Base-by-base conservation (phyloP, 2,113 vertebrate genomes). In the Tichodroma muraria region DNA sequence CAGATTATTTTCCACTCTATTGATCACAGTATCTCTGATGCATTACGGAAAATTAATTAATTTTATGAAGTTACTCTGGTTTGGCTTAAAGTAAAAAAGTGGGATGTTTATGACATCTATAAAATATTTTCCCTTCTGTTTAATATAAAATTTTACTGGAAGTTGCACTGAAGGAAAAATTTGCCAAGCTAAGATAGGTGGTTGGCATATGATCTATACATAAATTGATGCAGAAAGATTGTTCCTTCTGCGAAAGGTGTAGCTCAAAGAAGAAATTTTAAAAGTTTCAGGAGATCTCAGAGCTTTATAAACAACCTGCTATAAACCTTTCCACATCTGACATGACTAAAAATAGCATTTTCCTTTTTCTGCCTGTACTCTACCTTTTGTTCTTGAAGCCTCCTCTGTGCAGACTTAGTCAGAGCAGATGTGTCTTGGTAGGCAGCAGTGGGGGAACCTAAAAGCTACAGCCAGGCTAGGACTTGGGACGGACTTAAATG, bases 71-170 rank as follows among this genome's bases (percentile, higher is more conserved):
- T 93, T 70, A 53, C 75, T 93, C 76, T 89, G 82, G 91, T 93
- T 97, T 97, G 95, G 88, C 95, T 92, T 75, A 27, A 85, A 73
- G 66, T 94, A 54, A 90, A 61, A 96, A 95, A 93, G 57, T 64
- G 14, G 4, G 7, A 10, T 13, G 59, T 64, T 86, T 84, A 85
- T 92, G 47, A 79, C 88, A 94, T 86, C 79, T 84, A 65, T 81
- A 70, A 95, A 92, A 83, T 38, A 31, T 83, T 93, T 93, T 93
- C 49, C n/a, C 92, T 90, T 96, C 82, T 75, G 52, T 89, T 94
- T 89, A 76, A 94, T 37, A 81, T 94, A 84, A 95, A 69, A 11
- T 77, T 92, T 96, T 93, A 84, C 94, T 95, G 76, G 71, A 94
- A 89, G 90, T 95, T 75, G 27, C 64, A 88, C 47, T 92, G 80